These are phyloP conservation scores for Aricia artaxerxes DNA, from an alignment of 2,888 invertebrate species.

Conservation along the genomic window DNA sequence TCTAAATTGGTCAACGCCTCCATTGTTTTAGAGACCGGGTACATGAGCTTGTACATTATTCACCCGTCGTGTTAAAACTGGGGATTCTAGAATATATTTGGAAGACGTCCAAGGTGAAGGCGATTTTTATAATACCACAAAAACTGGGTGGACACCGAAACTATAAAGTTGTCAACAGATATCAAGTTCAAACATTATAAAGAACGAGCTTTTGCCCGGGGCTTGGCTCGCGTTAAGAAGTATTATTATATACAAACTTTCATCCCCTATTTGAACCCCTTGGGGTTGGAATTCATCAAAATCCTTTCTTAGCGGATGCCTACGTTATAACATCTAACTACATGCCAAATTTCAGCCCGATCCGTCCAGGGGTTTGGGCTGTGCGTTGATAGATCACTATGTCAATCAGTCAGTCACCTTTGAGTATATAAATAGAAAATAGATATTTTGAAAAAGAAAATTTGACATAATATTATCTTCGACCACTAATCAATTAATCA, in stretches of 20 bases:
- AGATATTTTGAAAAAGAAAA: not conserved
- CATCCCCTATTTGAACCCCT: too few relatives aligned
- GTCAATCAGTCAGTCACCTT: too few relatives aligned
- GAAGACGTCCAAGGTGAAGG: slow-evolving; percentile 17
- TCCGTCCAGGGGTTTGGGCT: too few relatives aligned
- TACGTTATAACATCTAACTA: too few relatives aligned
- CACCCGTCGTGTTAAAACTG: not conserved
- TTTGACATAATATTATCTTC: not conserved
- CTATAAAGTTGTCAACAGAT: not conserved
- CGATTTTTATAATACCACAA: slow-evolving; percentile 12
- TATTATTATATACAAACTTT: too few relatives aligned
- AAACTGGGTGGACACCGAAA: not conserved
- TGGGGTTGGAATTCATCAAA: too few relatives aligned
- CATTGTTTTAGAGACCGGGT: slow-evolving; percentile 15
- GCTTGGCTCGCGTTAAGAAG: too few relatives aligned
- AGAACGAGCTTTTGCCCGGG: not conserved
- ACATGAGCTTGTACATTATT: not conserved
- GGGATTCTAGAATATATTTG: slow-evolving; percentile 25
- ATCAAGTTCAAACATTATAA: not conserved
- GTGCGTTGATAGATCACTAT: too few relatives aligned
- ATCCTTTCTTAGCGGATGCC: too few relatives aligned
- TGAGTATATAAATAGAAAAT: too few relatives aligned
- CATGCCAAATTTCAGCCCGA: too few relatives aligned
- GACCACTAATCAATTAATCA: too few relatives aligned
- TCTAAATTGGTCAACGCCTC: slow-evolving; percentile 26